phyloP scores from a whole-genome alignment of 1,140 invertebrate genomes.

The Lerema accius region DNA sequence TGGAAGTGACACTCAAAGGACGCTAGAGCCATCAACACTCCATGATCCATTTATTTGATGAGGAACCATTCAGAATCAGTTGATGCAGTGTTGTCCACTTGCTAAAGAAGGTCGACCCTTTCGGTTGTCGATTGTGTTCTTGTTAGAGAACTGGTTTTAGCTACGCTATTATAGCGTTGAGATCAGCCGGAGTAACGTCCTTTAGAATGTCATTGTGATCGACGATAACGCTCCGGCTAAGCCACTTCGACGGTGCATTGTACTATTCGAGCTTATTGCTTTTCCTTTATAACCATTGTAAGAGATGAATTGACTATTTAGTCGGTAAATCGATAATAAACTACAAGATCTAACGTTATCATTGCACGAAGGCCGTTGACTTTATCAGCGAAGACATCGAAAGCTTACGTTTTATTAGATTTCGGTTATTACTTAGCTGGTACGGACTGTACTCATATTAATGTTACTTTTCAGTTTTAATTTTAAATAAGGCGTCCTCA shows the following conservation, averaged over 20 bases:
- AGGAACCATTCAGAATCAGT: constrained; percentile 37
- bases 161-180: constrained; percentile 42
- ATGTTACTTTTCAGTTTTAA: no score
- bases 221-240: constrained; percentile 11
- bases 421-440: no score
- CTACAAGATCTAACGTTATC: no score
- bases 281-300: constrained; percentile 5
- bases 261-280: constrained; percentile 7
- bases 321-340: neutral
- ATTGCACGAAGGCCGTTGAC: no score
- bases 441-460: no score
- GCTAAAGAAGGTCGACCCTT: constrained; percentile 53
- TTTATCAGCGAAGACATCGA: no score
- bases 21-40: no score
- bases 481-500: no score
- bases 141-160: constrained; percentile 56
- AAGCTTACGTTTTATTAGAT: no score
- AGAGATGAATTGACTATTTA: neutral
- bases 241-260: constrained; percentile 3
- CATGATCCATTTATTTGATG: constrained; percentile 43
- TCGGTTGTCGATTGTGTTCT: constrained; percentile 59
- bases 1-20: constrained; percentile 21
- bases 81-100: constrained; percentile 47
- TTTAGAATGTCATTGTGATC: constrained; percentile 29
- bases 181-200: constrained; percentile 19